Evolutionary conservation across 92 coral and sea anemone genomes (phyloP), one percentile per base, ranked within the genome.

Genomic region (Umimayanthus chanpuru): DNA sequence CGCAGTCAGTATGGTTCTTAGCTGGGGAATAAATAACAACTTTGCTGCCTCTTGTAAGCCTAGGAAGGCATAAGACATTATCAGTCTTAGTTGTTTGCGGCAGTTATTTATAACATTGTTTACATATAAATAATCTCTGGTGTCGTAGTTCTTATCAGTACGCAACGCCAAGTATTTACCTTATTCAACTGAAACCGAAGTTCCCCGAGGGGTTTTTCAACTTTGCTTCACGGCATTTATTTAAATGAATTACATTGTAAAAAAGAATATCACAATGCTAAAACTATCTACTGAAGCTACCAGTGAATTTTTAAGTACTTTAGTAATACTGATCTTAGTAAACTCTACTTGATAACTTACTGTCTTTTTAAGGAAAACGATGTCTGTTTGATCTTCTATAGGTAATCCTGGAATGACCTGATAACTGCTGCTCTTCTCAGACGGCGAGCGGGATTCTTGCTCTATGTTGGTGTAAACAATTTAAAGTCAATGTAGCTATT

Each of bases 361-460:
- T 81, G 88, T 91, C 72, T 80, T 88, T 16, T 50, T 84, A 26
- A 92, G 95, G 32, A 88, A 87, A 16, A 78, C 73, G 28, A 82
- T 50, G 82, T 92, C 88, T 14, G 93, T 90, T 44, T 91, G 91
- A 32, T 90, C 81, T 73, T 80, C 95, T 56, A 88, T 21, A 0
- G 93, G 66, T 38, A 88, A 41, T 43, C 81, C 90, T 29, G 93
- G 91, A 67, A 82, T 72, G 61, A 81, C 43, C 23, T 76, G 21
- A 26, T 21, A 41, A 40, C 88, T 21, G 23, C 28, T 9, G 23
- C 5, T 26, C 58, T 73, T 49, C 23, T 38, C 85, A 32, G 86
- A 88, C 28, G 56, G 16, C 4, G 87, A 25, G 70, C 78, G 87
- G 3, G 89, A 73, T 28, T 84, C 79, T 43, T 88, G 41, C n/a